Percentiles rank a stretch among this genome's conserved stretches.
Conservation (phyloP, 2,113 vertebrate species). For the Oreamnos americanus region DNA sequence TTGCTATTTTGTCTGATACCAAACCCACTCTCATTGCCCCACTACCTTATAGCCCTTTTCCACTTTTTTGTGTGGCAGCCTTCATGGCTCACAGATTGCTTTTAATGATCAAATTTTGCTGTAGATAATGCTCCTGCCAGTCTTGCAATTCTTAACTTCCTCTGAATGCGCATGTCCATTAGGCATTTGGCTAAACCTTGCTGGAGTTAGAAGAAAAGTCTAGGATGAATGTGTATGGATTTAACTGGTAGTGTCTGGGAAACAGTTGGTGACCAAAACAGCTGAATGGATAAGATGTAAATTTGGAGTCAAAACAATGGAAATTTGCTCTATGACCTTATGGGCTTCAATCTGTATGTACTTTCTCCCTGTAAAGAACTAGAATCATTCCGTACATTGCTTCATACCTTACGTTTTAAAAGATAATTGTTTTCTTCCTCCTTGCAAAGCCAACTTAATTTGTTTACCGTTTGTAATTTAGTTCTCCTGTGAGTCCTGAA, state of each 20-base stretch:
- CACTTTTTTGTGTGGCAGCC: not conserved
- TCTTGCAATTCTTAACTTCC: not conserved
- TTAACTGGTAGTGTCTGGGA: not conserved
- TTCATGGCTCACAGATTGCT: not conserved
- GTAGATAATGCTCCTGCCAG: not conserved
- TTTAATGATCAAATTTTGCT: conserved; percentile 18
- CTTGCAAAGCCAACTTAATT: not conserved
- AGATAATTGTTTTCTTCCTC: not conserved
- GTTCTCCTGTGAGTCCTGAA: not conserved
- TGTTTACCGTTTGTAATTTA: not conserved
- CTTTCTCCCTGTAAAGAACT: not conserved
- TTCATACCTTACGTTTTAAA: not conserved
- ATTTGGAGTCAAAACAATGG: not conserved
- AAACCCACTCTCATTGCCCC: not conserved
- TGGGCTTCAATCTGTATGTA: not conserved
- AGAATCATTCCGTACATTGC: not conserved
- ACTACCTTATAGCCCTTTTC: not conserved
- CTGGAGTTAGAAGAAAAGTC: not conserved
- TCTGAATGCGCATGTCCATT: not conserved
- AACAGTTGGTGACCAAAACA: not conserved
- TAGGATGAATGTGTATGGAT: not conserved
- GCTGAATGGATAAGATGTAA: not conserved
- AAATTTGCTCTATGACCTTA: not conserved
- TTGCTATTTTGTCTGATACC: not conserved
- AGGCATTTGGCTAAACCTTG: not conserved